These are phyloP conservation scores for Drosophila lowei DNA, from an alignment of 1,140 invertebrate species.

Conservation along the genomic window DNA sequence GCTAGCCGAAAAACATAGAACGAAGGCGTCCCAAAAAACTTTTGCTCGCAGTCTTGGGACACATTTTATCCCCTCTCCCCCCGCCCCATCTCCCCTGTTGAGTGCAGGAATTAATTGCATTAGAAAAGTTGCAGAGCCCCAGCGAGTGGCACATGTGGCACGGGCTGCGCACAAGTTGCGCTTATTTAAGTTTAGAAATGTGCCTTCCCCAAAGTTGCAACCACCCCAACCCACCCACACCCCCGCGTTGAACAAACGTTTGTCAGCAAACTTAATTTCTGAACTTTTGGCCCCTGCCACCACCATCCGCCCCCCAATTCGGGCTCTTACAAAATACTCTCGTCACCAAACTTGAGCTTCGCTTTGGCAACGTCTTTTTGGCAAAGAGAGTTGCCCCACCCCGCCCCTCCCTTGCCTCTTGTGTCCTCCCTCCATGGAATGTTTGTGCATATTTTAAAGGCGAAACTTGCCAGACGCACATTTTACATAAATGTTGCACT, in stretches of 20 bases:
- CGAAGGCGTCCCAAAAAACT: conserved; percentile 52
- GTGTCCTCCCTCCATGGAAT: conserved; percentile 4
- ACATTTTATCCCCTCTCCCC: neutral
- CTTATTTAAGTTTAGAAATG: conserved; percentile 81
- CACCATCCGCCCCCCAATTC: conserved; percentile 29
- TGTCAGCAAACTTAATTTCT: conserved; percentile 81
- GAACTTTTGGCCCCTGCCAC: conserved; percentile 64
- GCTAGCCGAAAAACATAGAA: conserved; percentile 71
- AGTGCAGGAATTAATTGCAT: conserved; percentile 82
- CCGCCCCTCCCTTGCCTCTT: conserved; percentile 1
- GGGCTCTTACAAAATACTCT: conserved; percentile 68
- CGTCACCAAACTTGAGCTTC: conserved; percentile 58
- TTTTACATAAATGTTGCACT: conserved; percentile 81
- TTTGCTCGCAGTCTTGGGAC: conserved; percentile 46
- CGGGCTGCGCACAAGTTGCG: conserved; percentile 55
- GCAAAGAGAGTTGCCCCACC: conserved; percentile 6
- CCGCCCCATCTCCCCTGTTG: conserved; percentile 34
- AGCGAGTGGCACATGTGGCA: conserved; percentile 65
- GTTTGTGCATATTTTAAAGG: conserved; percentile 74
- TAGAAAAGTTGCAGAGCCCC: conserved; percentile 66
- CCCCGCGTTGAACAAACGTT: conserved; percentile 62
- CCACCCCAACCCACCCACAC: neutral
- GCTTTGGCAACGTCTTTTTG: conserved; percentile 50
- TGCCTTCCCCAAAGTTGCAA: conserved; percentile 58
- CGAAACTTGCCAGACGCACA: conserved; percentile 77